phyloP scores from a whole-genome alignment of 2,797 vertebrate species.

The Decapterus maruadsi region DNA sequence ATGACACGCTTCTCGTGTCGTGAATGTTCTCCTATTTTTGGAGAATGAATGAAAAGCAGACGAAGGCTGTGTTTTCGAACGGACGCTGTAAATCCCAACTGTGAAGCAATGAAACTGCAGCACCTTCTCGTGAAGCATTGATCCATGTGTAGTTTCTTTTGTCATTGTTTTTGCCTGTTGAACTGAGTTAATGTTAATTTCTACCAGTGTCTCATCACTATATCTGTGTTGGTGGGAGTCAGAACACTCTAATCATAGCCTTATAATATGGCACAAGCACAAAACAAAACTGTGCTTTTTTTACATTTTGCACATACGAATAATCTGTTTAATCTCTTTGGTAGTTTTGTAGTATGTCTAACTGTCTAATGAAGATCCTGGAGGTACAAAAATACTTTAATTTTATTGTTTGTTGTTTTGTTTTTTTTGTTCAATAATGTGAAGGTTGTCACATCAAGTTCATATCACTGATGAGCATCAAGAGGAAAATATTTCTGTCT shows the following conservation, averaged over 20 bases:
- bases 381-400: slow-evolving; percentile 13
- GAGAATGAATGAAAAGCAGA: slow-evolving; percentile 56
- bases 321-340: slow-evolving; percentile 37
- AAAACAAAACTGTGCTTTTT: slow-evolving; percentile 17
- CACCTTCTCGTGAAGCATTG: slow-evolving; percentile 30
- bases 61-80: slow-evolving; percentile 16
- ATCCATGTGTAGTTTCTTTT: slow-evolving; percentile 32
- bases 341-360: slow-evolving; percentile 41
- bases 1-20: slow-evolving; percentile 47
- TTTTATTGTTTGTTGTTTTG: slow-evolving; percentile 11
- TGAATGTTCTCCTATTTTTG: slow-evolving; percentile 64
- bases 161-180: slow-evolving; percentile 24
- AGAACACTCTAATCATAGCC: slow-evolving; percentile 25
- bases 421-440: slow-evolving; percentile 51
- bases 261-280: slow-evolving; percentile 32
- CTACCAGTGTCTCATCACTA: slow-evolving; percentile 34
- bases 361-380: slow-evolving; percentile 35
- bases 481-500: slow-evolving; percentile 67
- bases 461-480: slow-evolving; percentile 27
- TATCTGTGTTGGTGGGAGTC: slow-evolving; percentile 35
- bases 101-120: slow-evolving; percentile 51
- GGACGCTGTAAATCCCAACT: slow-evolving; percentile 41
- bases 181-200: slow-evolving; percentile 22
- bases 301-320: slow-evolving; percentile 65
- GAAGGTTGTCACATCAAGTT: slow-evolving; percentile 32